These are phyloP conservation scores for Eudasyphora cyanicolor DNA, from an alignment of 2,888 invertebrate species.

Conservation along the genomic window DNA sequence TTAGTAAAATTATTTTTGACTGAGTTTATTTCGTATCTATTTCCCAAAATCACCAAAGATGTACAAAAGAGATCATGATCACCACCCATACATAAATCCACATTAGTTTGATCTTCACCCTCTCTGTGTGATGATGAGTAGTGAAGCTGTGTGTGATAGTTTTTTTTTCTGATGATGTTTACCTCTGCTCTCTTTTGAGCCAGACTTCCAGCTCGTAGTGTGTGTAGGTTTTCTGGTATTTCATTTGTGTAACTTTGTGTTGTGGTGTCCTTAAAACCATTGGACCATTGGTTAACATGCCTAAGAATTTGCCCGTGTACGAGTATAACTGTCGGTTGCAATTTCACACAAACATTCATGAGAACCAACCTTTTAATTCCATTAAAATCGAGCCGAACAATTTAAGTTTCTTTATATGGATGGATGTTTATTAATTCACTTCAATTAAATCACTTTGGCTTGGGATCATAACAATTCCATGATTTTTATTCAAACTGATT, in stretches of 20 bases:
- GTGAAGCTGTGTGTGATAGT: too few species aligned
- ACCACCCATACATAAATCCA: too few species aligned
- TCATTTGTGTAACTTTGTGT: constrained; percentile 35
- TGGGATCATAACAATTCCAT: background rate
- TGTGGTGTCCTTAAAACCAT: constrained; percentile 27
- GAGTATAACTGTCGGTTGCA: background rate
- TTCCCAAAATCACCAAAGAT: too few species aligned
- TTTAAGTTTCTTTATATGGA: background rate
- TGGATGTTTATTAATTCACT: background rate
- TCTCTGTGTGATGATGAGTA: too few species aligned
- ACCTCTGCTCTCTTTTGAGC: constrained; percentile 30
- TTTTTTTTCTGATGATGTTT: constrained; percentile 2
- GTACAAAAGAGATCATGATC: too few species aligned
- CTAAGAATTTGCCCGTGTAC: constrained; percentile 6
- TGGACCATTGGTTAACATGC: background rate
- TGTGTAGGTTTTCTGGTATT: constrained; percentile 35
- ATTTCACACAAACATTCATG: constrained; percentile 7
- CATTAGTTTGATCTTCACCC: too few species aligned
- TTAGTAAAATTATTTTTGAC: too few species aligned
- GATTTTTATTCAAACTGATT: background rate
- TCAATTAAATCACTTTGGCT: background rate
- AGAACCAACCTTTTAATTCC: constrained; percentile 66
- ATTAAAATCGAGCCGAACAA: constrained; percentile 36
- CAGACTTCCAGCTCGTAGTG: constrained; percentile 34
- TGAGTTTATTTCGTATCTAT: too few species aligned